Evolutionary conservation across 1,140 invertebrate species (phyloP), one percentile per base, ranked within the genome.

Genomic region (Tetranychus urticae): DNA sequence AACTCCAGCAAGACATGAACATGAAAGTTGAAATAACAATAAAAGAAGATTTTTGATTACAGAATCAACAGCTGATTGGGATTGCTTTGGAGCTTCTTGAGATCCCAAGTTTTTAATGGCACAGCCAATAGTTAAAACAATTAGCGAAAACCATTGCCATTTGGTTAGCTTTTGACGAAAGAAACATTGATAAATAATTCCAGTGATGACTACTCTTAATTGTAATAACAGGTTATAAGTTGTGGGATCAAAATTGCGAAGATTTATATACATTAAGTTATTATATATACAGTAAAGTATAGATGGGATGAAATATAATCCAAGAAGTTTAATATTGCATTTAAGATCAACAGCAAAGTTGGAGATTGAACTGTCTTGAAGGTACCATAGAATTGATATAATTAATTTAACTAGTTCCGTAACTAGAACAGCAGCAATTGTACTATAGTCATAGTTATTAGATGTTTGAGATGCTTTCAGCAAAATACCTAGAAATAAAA

Each of bases 211-310:
- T 36, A 94, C 88, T 67, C 91, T 75, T 59, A 94, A 80, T 74
- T 97, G 90, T 7, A 97, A 75, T n/a, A 94, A 74, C 35, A 94
- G 74, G 71, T 86, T 92, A 69, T 97, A 94, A 8, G 89, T 91
- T 8, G 90, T 93, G 6, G 90, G 89, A 71, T 94, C 90, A 75
- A 91, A 94, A 34, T 78, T 79, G 31, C 84, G 81, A 63, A 96
- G 74, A 76, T 93, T 94, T 33, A 86, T 77, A 75, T 92, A 97
- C 12, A 88, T 80, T 66, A 97, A 77, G 75, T 94, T 94, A 70
- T 97, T 96, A 73, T 96, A 96, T 3, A 94, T 74, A 69, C 88
- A 92, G 71, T 97, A 97, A 37, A 94, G 74, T 66, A 85, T 78
- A 6, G 89, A 83, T 52, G 90, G 90, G 60, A 94, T 79, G 74